A percentile compares a stretch with the other conserved stretches of the same genome.
Evolutionary conservation across 1,140 invertebrate species (phyloP).

Genomic region (Drosophila obscura): DNA sequence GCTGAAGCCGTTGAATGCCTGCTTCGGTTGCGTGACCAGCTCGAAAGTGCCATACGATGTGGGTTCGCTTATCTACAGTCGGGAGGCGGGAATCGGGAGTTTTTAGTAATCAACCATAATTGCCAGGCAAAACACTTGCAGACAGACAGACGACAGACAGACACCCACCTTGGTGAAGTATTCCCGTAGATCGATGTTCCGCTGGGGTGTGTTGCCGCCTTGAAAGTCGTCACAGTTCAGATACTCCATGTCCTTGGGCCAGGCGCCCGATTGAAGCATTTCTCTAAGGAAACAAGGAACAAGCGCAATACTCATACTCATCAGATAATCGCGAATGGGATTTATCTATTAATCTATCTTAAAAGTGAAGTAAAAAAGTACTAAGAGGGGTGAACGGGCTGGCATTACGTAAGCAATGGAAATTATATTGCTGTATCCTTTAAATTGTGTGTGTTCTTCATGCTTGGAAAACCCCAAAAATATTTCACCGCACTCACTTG

Average conservation of each 20-base stretch:
- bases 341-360: no score
- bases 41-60: slow-evolving; percentile 88
- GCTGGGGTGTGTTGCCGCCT: slow-evolving; percentile 88
- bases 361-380: no score
- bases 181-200: slow-evolving; percentile 86
- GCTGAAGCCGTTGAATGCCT: slow-evolving; percentile 88
- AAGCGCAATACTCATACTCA: not conserved
- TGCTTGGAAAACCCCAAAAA: no score
- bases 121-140: slow-evolving; percentile 31
- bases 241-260: slow-evolving; percentile 89
- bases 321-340: not conserved
- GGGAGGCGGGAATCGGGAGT: not conserved
- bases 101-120: slow-evolving; percentile 67
- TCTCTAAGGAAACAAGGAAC: slow-evolving; percentile 50
- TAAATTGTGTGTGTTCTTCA: no score
- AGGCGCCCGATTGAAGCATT: slow-evolving; percentile 86
- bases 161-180: slow-evolving; percentile 85
- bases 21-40: slow-evolving; percentile 78
- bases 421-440: no score
- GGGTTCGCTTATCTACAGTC: slow-evolving; percentile 85
- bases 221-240: slow-evolving; percentile 91
- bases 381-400: no score
- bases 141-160: not conserved
- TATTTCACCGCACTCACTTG: slow-evolving; percentile 85
- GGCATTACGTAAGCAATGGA: no score